Evolutionary conservation across 2,113 vertebrate genomes (phyloP).

Genomic region (Catagonus wagneri): DNA sequence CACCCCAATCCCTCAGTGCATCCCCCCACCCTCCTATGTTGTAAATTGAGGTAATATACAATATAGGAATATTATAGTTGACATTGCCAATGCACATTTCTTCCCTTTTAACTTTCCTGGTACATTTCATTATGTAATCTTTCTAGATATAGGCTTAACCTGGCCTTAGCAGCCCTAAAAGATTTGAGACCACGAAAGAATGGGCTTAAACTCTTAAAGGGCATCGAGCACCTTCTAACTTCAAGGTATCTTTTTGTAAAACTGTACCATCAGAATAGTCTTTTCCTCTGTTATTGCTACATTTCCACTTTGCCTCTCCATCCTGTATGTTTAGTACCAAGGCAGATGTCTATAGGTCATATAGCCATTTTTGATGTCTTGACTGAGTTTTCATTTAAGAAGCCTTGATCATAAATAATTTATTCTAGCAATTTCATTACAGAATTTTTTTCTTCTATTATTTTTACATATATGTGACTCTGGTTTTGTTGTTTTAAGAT

Average conservation of each 20-base stretch:
- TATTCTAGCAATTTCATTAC: conserved; percentile 3
- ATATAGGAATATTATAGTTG: background rate
- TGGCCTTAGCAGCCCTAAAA: background rate
- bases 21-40: no score
- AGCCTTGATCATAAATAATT: background rate
- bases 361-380: background rate
- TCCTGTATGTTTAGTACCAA: background rate
- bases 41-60: no score
- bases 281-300: background rate
- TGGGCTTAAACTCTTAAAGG: background rate
- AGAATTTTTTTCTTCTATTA: background rate
- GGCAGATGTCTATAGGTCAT: background rate
- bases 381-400: conserved; percentile 18
- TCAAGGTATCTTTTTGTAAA: background rate
- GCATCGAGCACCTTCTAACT: background rate
- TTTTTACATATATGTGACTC: background rate
- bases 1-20: no score
- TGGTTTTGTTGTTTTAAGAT: conserved; percentile 55
- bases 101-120: background rate
- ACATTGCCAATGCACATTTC: background rate
- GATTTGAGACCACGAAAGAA: background rate
- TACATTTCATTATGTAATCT: background rate
- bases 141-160: background rate
- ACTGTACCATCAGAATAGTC: background rate
- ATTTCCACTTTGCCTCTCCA: background rate